Conservation (phyloP, 92 coral and sea anemone species). For the Epizoanthus rinbou region DNA sequence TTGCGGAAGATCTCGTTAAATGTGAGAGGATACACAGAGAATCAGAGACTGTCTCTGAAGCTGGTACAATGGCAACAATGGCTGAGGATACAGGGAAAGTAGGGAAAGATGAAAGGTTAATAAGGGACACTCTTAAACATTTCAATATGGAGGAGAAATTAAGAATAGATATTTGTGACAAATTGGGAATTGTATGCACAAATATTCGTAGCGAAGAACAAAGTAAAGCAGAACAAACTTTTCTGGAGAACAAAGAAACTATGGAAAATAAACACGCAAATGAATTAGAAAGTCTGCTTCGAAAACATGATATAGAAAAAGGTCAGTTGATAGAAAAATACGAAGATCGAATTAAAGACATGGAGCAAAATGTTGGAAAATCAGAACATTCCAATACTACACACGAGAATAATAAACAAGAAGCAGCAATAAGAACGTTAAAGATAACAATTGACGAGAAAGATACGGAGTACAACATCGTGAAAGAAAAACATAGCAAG, state of each 20-base stretch:
- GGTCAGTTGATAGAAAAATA: conserved; percentile 51
- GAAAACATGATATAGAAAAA: conserved; percentile 66
- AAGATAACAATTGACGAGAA: background rate
- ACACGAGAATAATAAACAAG: conserved; percentile 34
- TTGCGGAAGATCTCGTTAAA: conserved; percentile 55
- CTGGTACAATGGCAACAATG: background rate
- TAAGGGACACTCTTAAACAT: background rate
- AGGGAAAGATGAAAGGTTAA: background rate
- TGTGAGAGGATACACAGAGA: conserved; percentile 34
- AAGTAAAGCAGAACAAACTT: background rate
- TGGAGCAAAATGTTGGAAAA: conserved; percentile 47
- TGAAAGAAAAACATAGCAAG: background rate
- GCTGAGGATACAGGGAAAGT: background rate
- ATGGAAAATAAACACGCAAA: conserved; percentile 40
- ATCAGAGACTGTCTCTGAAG: background rate
- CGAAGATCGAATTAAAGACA: conserved; percentile 48
- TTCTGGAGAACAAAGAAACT: conserved; percentile 34
- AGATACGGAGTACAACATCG: conserved; percentile 1
- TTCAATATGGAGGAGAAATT: background rate
- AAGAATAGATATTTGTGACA: background rate
- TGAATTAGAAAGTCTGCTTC: conserved; percentile 37
- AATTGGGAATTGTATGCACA: conserved; percentile 9
- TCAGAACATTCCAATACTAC: background rate
- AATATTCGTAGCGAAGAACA: conserved; percentile 21
- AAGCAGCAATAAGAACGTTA: conserved; percentile 15